These are phyloP conservation scores for Heliconius erato DNA, from an alignment of 2,888 invertebrate species.

Conservation along the genomic window DNA sequence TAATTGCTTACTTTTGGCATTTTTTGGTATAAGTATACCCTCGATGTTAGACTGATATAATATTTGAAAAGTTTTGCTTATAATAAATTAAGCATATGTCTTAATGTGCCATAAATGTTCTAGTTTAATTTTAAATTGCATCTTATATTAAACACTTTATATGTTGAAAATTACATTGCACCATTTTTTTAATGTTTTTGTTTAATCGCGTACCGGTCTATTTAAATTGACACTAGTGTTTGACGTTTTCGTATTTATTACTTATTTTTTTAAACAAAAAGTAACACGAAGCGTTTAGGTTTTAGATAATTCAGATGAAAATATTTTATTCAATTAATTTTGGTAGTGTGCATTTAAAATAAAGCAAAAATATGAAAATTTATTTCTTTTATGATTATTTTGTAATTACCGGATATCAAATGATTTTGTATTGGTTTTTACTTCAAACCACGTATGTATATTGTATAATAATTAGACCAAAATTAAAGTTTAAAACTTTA, in stretches of 20 bases:
- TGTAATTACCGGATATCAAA: no score
- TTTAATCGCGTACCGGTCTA: neutral
- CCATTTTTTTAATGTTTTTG: neutral
- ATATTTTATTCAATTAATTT: neutral
- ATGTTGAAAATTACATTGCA: neutral
- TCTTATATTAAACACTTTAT: neutral
- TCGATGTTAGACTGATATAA: neutral
- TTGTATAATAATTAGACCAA: no score
- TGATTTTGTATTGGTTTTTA: neutral
- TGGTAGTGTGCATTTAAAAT: neutral
- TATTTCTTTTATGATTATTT: neutral
- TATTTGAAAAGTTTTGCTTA: neutral
- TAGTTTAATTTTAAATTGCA: neutral
- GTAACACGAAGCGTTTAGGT: neutral
- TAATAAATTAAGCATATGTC: neutral
- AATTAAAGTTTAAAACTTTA: no score
- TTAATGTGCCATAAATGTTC: neutral
- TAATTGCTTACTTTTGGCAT: constrained; percentile 8
- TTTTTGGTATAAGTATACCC: neutral
- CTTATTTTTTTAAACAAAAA: neutral
- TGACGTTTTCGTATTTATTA: neutral
- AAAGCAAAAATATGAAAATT: no score
- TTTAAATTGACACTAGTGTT: constrained; percentile 3
- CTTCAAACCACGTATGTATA: neutral
- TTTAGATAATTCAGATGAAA: neutral